Conservation (phyloP, 2,888 invertebrate species). For the Chrysodeixis includens region DNA sequence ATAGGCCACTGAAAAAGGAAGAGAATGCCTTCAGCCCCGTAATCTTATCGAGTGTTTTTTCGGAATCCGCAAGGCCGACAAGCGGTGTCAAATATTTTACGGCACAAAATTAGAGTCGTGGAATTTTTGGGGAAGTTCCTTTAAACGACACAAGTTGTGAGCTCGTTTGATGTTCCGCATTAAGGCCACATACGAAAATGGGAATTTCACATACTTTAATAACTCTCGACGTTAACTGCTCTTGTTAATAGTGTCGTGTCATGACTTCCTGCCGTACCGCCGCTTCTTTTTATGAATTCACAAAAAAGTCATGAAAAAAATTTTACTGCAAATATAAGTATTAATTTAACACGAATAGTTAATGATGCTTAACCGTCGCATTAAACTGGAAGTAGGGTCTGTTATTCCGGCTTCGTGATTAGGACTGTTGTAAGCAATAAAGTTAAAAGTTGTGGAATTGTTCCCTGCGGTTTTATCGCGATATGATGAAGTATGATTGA, state of each 20-base stretch:
- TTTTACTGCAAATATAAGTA: conserved; percentile 27
- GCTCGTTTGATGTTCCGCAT: conserved; percentile 73
- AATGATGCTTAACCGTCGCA: conserved; percentile 48
- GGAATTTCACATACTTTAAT: conserved; percentile 69
- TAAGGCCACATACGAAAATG: conserved; percentile 71
- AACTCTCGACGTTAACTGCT: conserved; percentile 50
- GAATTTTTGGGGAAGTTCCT: conserved; percentile 72
- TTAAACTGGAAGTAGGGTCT: conserved; percentile 59
- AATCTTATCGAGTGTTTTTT: conserved; percentile 58
- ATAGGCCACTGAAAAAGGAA: conserved; percentile 41
- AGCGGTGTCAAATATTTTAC: conserved; percentile 70
- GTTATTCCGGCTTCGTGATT: conserved; percentile 60
- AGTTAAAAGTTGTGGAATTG: conserved; percentile 67
- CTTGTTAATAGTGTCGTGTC: conserved; percentile 54
- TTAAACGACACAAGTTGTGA: conserved; percentile 74
- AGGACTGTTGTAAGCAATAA: conserved; percentile 68
- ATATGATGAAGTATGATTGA: conserved; percentile 53
- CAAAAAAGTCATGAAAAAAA: conserved; percentile 13
- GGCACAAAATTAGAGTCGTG: conserved; percentile 61
- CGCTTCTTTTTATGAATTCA: conserved; percentile 15
- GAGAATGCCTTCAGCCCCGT: conserved; percentile 44
- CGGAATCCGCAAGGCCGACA: conserved; percentile 61
- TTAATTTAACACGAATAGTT: conserved; percentile 40
- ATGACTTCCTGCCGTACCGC: conserved; percentile 32
- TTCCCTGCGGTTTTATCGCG: conserved; percentile 62